Evolutionary conservation across 2,113 vertebrate species (phyloP), one percentile per base, ranked within the genome.

Genomic region (Peromyscus polionotus): DNA sequence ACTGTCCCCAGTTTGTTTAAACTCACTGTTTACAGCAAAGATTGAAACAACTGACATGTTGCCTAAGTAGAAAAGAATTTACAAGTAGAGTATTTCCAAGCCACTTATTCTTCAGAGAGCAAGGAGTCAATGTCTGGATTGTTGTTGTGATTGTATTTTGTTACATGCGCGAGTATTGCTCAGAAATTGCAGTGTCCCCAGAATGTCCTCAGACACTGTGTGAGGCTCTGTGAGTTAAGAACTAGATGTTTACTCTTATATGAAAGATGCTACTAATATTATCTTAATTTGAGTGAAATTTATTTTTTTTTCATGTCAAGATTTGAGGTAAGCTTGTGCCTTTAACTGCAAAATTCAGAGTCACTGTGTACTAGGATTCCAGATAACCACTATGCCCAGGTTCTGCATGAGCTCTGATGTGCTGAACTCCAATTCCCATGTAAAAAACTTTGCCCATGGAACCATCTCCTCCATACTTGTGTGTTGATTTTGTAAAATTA

Each of bases 1-100:
- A 19, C 2, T 22, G 77, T 75, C 2, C 97, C 67, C 65, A 5
- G 83, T 95, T 95, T 97, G 77, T 86, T 92, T 85, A 54, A 85
- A 88, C 48, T 68, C 4, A 45, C 20, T 95, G 19, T 77, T 97
- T 94, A 67, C 48, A 63, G 67, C 45, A 57, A 76, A 93, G 36
- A 42, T 57, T 48, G 5, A 86, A 95, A 65, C 67, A 59, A 54
- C 7, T 68, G 45, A 97, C 97, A 95, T 45, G 4, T 63, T 95
- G 33, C 16, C 59, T 26, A 93, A 51, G 26, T 87, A 76, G 42
- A 57, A 95, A 92, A n/a, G 31, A 65, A 5, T 28, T 83, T 1
- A 91, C 59, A 91, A 92, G 61, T 28, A 8, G 13, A 88, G 24
- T 45, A 54, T 81, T 85, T 90, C 61, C 17, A 42, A 87, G 8